Conservation (phyloP, 2,888 invertebrate genomes). For the Yponomeuta malinellus region DNA sequence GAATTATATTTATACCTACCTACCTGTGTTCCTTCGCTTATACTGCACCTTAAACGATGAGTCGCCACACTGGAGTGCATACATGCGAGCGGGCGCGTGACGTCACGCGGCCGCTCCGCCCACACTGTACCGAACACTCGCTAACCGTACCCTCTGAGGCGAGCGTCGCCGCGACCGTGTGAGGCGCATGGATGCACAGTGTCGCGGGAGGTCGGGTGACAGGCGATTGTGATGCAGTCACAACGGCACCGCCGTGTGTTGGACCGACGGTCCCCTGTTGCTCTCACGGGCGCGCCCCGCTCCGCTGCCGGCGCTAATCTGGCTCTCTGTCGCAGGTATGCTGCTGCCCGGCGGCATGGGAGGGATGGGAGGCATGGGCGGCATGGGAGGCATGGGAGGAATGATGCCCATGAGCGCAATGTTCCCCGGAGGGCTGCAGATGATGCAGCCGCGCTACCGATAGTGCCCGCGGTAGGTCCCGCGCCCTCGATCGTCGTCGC, state of each 20-base stretch:
- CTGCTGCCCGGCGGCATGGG: slow-evolving; percentile 64
- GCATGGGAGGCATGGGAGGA: slow-evolving; percentile 58
- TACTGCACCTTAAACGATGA: slow-evolving; percentile 43
- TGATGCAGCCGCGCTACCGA: slow-evolving; percentile 92
- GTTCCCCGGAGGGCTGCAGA: slow-evolving; percentile 71
- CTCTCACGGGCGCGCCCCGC: slow-evolving; percentile 19
- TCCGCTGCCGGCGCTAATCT: slow-evolving; percentile 19
- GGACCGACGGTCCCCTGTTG: slow-evolving; percentile 52
- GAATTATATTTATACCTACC: slow-evolving; percentile 61
- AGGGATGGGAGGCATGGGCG: slow-evolving; percentile 63
- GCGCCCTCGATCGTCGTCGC: slow-evolving; percentile 9
- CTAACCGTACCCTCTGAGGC: not conserved
- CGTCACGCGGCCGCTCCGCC: slow-evolving; percentile 16
- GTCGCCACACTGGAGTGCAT: slow-evolving; percentile 34
- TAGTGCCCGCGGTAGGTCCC: slow-evolving; percentile 65
- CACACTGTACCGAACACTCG: slow-evolving; percentile 9
- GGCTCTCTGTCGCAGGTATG: slow-evolving; percentile 54
- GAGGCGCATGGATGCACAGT: not conserved
- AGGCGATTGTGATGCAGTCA: slow-evolving; percentile 62
- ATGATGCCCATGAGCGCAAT: slow-evolving; percentile 75
- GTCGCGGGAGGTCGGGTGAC: slow-evolving; percentile 32
- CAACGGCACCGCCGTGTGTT: slow-evolving; percentile 55
- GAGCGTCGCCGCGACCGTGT: not conserved
- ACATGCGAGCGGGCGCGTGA: slow-evolving; percentile 23
- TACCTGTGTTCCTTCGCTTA: slow-evolving; percentile 67